phyloP scores from a whole-genome alignment of 2,797 vertebrate genomes.

The Babyrousa celebensis region DNA sequence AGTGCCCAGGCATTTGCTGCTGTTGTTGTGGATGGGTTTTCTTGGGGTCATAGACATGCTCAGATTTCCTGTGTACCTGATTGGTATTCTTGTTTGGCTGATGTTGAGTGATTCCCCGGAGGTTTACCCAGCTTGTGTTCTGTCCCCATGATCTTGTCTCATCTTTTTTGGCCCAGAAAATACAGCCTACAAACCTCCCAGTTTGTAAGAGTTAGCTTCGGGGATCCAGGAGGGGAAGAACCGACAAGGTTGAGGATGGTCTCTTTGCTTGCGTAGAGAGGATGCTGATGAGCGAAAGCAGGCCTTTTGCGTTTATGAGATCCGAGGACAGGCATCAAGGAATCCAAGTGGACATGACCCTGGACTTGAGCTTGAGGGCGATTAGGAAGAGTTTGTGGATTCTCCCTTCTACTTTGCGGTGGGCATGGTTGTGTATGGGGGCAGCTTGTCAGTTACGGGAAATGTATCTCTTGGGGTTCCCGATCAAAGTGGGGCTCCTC shows the following conservation, averaged over 20 bases:
- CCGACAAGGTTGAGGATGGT: neutral
- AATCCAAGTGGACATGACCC: neutral
- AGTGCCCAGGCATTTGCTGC: neutral
- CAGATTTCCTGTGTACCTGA: neutral
- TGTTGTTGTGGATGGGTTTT: neutral
- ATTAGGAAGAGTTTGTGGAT: neutral
- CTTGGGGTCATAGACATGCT: neutral
- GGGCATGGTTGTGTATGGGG: neutral
- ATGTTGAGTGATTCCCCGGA: neutral
- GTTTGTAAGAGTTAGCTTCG: neutral
- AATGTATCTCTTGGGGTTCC: neutral
- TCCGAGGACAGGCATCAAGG: neutral
- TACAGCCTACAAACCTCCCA: neutral
- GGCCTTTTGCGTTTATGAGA: neutral
- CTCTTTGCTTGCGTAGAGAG: neutral
- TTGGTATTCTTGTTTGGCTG: constrained; percentile 45
- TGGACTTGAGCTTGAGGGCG: neutral
- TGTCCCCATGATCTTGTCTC: neutral
- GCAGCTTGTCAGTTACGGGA: neutral
- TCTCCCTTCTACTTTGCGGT: neutral
- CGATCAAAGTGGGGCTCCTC: neutral
- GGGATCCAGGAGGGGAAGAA: neutral
- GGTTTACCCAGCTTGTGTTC: neutral
- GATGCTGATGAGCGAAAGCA: neutral
- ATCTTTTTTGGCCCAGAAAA: constrained; percentile 54